These are phyloP conservation scores for Pampusana beccarii DNA, from an alignment of 2,113 vertebrate species.

Conservation along the genomic window DNA sequence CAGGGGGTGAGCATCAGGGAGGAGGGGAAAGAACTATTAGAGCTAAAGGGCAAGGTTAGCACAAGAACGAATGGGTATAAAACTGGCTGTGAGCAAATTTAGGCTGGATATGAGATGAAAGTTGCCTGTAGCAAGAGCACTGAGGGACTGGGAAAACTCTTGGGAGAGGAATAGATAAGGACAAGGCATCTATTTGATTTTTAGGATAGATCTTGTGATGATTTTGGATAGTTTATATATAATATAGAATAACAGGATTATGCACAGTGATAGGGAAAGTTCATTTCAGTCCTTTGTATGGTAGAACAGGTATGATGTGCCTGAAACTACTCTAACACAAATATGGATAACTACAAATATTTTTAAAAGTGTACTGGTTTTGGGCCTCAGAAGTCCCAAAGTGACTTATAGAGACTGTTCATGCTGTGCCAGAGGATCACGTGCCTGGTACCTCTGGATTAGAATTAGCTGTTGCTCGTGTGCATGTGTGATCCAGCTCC, in stretches of 20 bases:
- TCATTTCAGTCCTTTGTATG: background rate
- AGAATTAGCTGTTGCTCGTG: background rate
- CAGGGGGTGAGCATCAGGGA: background rate
- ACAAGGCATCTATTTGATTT: background rate
- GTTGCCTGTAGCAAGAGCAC: background rate
- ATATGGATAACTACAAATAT: background rate
- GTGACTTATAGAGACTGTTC: background rate
- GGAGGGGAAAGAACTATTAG: background rate
- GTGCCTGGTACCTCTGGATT: background rate
- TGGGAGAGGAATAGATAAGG: background rate
- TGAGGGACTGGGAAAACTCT: background rate
- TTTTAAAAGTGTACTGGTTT: background rate
- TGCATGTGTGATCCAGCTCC: background rate
- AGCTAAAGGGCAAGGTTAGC: conserved; percentile 64
- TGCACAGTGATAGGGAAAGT: background rate
- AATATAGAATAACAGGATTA: background rate
- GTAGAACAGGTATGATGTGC: background rate
- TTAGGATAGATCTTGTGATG: background rate
- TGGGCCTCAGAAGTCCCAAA: background rate
- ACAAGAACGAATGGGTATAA: background rate
- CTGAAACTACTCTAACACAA: background rate
- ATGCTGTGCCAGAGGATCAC: background rate
- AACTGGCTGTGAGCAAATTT: background rate
- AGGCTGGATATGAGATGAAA: background rate
- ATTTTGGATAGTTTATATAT: background rate